Evolutionary conservation across 2,797 vertebrate genomes (phyloP).

Genomic region (Onychomys torridus): DNA sequence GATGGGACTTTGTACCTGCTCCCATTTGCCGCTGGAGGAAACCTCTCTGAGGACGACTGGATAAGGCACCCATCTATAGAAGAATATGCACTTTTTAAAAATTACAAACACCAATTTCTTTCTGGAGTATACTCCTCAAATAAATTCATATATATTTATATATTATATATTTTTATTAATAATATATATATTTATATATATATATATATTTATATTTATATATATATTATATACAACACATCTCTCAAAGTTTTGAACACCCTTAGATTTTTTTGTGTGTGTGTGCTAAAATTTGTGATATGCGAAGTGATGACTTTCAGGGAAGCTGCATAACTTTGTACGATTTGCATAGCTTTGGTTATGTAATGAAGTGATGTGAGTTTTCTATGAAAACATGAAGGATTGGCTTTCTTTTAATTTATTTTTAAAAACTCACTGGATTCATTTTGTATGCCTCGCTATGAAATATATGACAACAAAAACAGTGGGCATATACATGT

Average conservation of each 20-base stretch:
- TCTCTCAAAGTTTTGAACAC: not conserved
- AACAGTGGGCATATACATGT: not conserved
- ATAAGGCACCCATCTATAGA: not conserved
- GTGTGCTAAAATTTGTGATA: not conserved
- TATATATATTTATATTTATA: not conserved
- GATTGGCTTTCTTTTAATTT: not conserved
- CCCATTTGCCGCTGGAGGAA: not conserved
- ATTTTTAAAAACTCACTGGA: not conserved
- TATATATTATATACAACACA: not conserved
- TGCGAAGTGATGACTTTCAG: not conserved
- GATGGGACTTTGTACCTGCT: not conserved
- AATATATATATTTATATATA: not conserved
- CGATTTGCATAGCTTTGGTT: not conserved
- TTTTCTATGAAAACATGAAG: not conserved
- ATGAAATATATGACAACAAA: not conserved
- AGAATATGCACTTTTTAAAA: not conserved
- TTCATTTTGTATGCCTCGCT: not conserved
- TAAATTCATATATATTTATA: not conserved
- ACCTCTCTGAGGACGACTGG: too few relatives aligned
- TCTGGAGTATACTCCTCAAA: not conserved
- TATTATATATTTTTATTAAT: not conserved
- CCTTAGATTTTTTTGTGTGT: not conserved
- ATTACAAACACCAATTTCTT: not conserved
- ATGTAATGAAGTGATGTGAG: not conserved
- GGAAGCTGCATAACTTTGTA: not conserved